Evolutionary conservation across 2,797 vertebrate species (phyloP).

Genomic region (Tamandua tetradactyla): DNA sequence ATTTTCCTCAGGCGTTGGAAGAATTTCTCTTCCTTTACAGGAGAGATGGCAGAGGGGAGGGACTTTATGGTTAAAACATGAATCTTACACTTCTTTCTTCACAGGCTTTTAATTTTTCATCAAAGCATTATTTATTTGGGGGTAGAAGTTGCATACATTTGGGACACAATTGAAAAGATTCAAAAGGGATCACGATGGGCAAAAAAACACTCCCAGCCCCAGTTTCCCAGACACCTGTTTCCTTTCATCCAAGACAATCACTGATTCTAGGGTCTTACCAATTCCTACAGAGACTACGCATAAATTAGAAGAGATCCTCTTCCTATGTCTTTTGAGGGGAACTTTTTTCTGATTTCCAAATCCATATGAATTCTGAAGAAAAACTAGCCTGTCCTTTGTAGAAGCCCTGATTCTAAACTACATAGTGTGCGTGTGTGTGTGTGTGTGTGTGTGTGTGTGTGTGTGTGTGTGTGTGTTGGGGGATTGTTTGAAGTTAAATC

Average conservation of each 20-base stretch:
- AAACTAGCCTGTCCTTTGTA: background rate
- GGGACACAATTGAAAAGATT: background rate
- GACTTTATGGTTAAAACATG: background rate
- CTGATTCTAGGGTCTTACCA: fast-evolving
- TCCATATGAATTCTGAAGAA: background rate
- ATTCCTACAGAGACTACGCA: background rate
- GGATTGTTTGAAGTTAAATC: background rate
- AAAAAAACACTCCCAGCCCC: background rate
- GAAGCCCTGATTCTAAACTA: background rate
- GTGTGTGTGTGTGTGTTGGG: no score
- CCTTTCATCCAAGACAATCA: background rate
- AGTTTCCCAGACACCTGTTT: background rate
- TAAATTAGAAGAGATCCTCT: background rate
- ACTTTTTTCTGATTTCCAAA: conserved; percentile 29
- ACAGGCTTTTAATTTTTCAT: background rate
- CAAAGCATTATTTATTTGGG: background rate
- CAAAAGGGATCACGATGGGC: background rate
- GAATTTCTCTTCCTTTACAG: background rate
- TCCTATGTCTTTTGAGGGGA: background rate
- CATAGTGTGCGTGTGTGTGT: no score
- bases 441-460: no score
- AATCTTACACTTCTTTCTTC: background rate
- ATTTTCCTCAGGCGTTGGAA: conserved; percentile 34
- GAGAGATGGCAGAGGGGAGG: background rate
- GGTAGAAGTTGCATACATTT: background rate